phyloP scores from a whole-genome alignment of 2,113 vertebrate species.

The Epinephelus moara region DNA sequence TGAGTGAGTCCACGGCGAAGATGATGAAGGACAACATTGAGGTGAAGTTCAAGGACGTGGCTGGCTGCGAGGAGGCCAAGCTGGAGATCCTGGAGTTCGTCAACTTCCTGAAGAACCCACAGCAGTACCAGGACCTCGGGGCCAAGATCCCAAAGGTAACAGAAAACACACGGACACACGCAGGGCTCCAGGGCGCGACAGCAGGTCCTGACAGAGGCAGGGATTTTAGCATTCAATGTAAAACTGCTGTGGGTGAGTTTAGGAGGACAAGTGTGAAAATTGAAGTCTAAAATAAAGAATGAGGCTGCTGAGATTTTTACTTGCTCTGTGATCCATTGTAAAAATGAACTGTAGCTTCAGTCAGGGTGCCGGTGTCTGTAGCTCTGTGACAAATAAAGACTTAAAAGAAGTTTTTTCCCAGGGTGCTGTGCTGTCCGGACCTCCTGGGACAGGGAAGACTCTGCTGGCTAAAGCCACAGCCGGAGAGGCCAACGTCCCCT shows the following conservation, averaged over 20 bases:
- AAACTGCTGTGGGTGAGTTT: not conserved
- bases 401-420: slow-evolving; percentile 55
- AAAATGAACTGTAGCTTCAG: too few species aligned
- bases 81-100: slow-evolving; percentile 99
- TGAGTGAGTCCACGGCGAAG: slow-evolving; percentile 96
- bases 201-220: not conserved
- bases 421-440: slow-evolving; percentile 96
- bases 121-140: slow-evolving; percentile 95
- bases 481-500: slow-evolving; percentile 95
- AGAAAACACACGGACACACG: not conserved
- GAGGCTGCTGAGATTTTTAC: too few species aligned
- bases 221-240: not conserved
- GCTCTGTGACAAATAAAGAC: too few species aligned
- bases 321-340: too few species aligned
- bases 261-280: too few species aligned
- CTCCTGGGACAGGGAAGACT: slow-evolving; percentile 96
- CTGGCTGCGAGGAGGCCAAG: slow-evolving; percentile 96
- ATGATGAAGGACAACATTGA: slow-evolving; percentile 94
- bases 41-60: slow-evolving; percentile 96
- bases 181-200: too few species aligned
- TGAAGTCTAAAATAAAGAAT: too few species aligned
- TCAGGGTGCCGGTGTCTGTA: too few species aligned
- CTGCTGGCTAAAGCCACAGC: slow-evolving; percentile 96
- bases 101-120: slow-evolving; percentile 96
- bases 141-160: slow-evolving; percentile 95